Evolutionary conservation across 2,888 invertebrate genomes (phyloP).

Genomic region (Platynereis dumerilii): DNA sequence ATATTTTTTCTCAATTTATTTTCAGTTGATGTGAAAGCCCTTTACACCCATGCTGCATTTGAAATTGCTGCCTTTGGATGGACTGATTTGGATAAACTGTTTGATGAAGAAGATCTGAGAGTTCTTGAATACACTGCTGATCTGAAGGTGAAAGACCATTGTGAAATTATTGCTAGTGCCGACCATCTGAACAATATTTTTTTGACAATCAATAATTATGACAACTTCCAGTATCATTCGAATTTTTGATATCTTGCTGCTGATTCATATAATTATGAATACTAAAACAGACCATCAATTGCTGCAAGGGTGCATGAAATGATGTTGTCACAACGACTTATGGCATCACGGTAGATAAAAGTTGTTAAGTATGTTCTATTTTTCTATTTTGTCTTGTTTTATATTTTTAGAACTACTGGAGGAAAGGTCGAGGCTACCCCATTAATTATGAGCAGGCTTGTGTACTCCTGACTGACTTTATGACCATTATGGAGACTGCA

Average conservation of each 20-base stretch:
- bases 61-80: neutral
- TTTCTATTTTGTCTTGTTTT: neutral
- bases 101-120: neutral
- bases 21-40: slow-evolving; percentile 4
- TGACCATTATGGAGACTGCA: neutral
- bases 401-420: slow-evolving; percentile 8
- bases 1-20: neutral
- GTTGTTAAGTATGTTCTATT: no score
- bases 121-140: neutral
- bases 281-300: no score
- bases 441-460: neutral
- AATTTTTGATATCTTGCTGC: no score
- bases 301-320: no score
- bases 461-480: neutral
- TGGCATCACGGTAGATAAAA: no score
- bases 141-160: neutral
- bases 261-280: no score
- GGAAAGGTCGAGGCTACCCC: neutral
- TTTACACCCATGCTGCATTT: neutral
- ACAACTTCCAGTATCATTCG: no score
- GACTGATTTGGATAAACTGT: neutral
- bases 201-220: no score
- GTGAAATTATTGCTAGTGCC: no score
- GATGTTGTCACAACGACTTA: no score
- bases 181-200: no score